Conservation (phyloP, 2,888 invertebrate genomes). For the Pterobdella sp. region DNA sequence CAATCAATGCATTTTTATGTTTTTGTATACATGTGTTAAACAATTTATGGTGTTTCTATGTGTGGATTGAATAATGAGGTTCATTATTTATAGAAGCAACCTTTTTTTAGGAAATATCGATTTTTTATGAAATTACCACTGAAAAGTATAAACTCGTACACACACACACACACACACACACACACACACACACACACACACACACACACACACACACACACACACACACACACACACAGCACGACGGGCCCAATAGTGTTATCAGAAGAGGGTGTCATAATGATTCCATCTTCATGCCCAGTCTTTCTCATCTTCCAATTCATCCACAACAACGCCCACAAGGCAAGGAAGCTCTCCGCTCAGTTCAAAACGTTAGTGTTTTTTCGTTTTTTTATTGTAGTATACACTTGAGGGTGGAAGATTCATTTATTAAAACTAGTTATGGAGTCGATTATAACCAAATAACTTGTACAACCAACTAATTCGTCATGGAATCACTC, state of each 20-base stretch:
- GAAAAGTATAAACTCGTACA: no score
- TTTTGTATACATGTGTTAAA: not conserved
- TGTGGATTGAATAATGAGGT: not conserved
- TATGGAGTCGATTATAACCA: no score
- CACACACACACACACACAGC: conserved; percentile 46
- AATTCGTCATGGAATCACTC: no score
- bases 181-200: conserved; percentile 14
- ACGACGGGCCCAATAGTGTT: conserved; percentile 88
- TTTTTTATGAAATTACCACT: not conserved
- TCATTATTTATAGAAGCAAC: not conserved
- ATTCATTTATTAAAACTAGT: no score
- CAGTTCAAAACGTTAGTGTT: conserved; percentile 20
- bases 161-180: conserved; percentile 8
- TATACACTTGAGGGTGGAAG: no score
- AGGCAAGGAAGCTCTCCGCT: conserved; percentile 22
- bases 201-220: conserved; percentile 14
- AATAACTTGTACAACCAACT: no score
- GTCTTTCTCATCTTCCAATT: conserved; percentile 75
- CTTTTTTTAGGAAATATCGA: no score
- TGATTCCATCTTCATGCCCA: conserved; percentile 82
- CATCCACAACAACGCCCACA: conserved; percentile 61
- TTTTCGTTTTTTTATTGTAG: no score
- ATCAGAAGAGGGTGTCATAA: conserved; percentile 84
- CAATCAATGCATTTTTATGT: not conserved
- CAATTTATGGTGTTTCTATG: not conserved